Evolutionary conservation across 1,140 invertebrate species (phyloP).

Genomic region (Cyclargus thomasi): DNA sequence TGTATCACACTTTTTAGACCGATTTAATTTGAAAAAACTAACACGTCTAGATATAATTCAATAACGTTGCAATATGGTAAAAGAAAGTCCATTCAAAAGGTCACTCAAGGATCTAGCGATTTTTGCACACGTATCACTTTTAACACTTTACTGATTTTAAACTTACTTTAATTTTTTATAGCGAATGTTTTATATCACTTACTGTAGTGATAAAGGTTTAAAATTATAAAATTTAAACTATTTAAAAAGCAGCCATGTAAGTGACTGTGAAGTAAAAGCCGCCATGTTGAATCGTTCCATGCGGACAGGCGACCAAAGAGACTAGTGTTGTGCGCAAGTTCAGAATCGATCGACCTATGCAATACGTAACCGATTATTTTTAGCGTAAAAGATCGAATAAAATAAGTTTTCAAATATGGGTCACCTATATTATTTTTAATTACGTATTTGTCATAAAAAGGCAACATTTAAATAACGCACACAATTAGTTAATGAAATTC

Average conservation of each 20-base stretch:
- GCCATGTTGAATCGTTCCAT: conserved; percentile 70
- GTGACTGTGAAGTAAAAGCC: conserved; percentile 61
- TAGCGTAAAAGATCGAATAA: conserved; percentile 6
- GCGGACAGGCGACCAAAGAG: conserved; percentile 46
- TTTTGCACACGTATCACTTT: conserved; percentile 51
- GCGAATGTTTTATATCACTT: conserved; percentile 46
- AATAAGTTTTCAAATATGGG: conserved; percentile 9
- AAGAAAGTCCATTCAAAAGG: conserved; percentile 68
- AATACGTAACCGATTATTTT: conserved; percentile 16
- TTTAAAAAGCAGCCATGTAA: conserved; percentile 53
- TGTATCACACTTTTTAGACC: conserved; percentile 54
- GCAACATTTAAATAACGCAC: too few species aligned
- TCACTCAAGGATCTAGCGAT: conserved; percentile 66
- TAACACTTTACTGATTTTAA: conserved; percentile 54
- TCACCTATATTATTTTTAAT: conserved; percentile 1
- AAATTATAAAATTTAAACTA: conserved; percentile 43
- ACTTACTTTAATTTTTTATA: conserved; percentile 52
- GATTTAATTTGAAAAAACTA: conserved; percentile 36
- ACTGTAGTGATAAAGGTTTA: conserved; percentile 37
- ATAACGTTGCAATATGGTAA: conserved; percentile 65
- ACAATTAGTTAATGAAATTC: too few species aligned
- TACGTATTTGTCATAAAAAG: not conserved
- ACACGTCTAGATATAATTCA: conserved; percentile 33
- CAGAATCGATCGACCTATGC: conserved; percentile 36
- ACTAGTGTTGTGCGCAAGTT: conserved; percentile 64